Evolutionary conservation across 2,113 vertebrate genomes (phyloP).

Genomic region (Ptyas mucosa): DNA sequence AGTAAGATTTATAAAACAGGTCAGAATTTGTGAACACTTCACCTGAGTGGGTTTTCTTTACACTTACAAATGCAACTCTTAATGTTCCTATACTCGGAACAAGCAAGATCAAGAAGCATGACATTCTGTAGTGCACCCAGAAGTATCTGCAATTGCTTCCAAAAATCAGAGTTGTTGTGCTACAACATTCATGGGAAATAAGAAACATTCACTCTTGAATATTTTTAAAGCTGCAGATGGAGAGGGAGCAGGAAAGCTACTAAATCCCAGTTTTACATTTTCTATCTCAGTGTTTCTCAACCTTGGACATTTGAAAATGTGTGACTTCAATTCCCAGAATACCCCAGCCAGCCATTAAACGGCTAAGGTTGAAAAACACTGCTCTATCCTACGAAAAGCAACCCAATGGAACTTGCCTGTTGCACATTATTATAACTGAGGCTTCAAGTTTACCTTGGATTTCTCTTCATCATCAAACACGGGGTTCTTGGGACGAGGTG

Average conservation of each 20-base stretch:
- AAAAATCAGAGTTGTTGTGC: not conserved
- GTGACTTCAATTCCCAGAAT: not conserved
- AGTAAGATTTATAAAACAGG: not conserved
- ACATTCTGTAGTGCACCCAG: not conserved
- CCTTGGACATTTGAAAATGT: not conserved
- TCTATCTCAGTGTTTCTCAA: not conserved
- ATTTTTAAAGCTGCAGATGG: not conserved
- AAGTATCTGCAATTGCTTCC: not conserved
- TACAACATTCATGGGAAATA: not conserved
- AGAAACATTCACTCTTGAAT: not conserved
- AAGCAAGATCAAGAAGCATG: not conserved
- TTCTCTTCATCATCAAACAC: slow-evolving; percentile 95
- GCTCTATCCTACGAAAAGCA: not conserved
- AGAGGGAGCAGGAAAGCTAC: not conserved
- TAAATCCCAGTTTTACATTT: not conserved
- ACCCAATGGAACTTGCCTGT: not conserved
- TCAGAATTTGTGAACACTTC: not conserved
- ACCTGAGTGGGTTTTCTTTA: not conserved
- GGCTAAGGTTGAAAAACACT: not conserved
- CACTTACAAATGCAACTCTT: not conserved
- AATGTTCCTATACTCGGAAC: not conserved
- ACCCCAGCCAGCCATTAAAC: not conserved
- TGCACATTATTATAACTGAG: not conserved
- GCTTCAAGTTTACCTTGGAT: slow-evolving; percentile 77
- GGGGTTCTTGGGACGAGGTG: slow-evolving; percentile 83